Evolutionary conservation across 2,888 invertebrate species (phyloP), one percentile per base, ranked within the genome.

Genomic region (Meloe dianella): DNA sequence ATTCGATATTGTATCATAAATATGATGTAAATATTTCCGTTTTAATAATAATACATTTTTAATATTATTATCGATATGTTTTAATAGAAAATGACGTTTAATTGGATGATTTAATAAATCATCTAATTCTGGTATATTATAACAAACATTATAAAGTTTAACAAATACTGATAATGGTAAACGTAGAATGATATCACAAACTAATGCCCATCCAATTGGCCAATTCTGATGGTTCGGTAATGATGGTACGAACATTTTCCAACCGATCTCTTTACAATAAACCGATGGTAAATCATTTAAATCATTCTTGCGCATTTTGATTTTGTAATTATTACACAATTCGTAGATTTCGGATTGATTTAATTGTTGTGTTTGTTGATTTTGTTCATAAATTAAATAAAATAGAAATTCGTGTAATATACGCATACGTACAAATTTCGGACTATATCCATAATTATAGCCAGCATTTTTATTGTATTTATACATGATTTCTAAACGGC

Each of bases 181-280:
- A 0, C 91, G 86, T 5, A 91, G 83, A 7, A 93, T 82, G 1
- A 91, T 81, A 78, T 94, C 93, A 71, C 89, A 88, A 69, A 92
- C 84, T 61, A 91, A 84, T 30, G 89, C 85, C 92, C 93, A 93
- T 10, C 92, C 92, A 8, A 67, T 66, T 2, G 71, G 67, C 84
- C 89, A 90, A 17, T 86, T 87, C 9, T 66, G 65, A 79, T 91
- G 89, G 57, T 80, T 76, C 0, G 89, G 89, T 57, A 93, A 77
- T 0, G 92, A 91, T 0, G 90, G 88, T 14, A 94, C 83, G 78
- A 92, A 93, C 83, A 90, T 91, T 79, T 89, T 90, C 91, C 92
- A 93, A 73, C 84, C 85, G 6, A 89, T 82, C 61, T 86, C 85
- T 4, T 83, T 84, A 41, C 82, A 85, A 66, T 87, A 89, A 57